Evolutionary conservation across 1,140 invertebrate genomes (phyloP).

Genomic region (Eufriesea mexicana): DNA sequence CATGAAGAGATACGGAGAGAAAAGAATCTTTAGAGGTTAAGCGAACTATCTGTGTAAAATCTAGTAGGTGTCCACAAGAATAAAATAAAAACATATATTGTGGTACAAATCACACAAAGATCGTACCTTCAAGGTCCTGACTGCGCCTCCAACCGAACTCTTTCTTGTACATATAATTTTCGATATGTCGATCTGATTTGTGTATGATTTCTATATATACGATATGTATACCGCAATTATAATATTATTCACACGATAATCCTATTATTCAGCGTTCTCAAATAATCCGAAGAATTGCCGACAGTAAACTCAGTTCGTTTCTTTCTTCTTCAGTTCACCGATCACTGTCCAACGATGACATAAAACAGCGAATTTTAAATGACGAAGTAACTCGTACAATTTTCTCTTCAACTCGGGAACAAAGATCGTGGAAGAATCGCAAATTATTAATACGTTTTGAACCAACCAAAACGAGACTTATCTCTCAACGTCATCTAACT

Average conservation of each 20-base stretch:
- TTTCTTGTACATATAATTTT: constrained; percentile 42
- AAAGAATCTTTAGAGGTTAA: constrained; percentile 77
- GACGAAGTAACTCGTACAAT: neutral
- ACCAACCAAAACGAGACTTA: no score
- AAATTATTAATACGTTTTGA: neutral
- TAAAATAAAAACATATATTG: constrained; percentile 83
- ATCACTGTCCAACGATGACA: neutral
- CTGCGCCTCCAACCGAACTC: constrained; percentile 34
- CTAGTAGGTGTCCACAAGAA: constrained; percentile 83
- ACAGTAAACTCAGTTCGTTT: neutral
- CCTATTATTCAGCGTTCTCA: constrained; percentile 20
- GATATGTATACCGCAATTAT: constrained; percentile 49
- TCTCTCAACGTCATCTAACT: no score
- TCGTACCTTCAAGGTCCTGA: constrained; percentile 54
- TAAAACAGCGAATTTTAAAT: neutral
- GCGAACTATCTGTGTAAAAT: constrained; percentile 82
- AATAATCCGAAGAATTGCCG: constrained; percentile 16
- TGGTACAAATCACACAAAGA: constrained; percentile 80
- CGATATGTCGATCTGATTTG: constrained; percentile 29
- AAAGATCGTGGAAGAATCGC: no score
- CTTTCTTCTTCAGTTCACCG: neutral
- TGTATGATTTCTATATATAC: constrained; percentile 48
- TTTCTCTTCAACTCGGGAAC: neutral
- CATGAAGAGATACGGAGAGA: constrained; percentile 44
- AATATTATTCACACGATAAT: constrained; percentile 45